Conservation (phyloP, 1,140 invertebrate genomes). For the Sitophilus oryzae region DNA sequence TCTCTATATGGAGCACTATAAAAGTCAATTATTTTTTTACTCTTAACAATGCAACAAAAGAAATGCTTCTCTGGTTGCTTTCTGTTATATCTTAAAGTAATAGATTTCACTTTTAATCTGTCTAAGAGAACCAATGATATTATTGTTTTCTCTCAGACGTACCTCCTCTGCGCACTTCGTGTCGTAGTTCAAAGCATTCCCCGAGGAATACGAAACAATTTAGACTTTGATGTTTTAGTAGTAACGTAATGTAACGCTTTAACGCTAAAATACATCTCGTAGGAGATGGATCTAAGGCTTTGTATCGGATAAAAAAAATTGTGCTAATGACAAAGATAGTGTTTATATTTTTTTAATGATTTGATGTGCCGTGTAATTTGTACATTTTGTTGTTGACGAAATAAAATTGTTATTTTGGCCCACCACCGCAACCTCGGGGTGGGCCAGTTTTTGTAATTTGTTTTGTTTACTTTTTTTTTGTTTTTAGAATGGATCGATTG, state of each 20-base stretch:
- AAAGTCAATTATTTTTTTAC: too few relatives aligned
- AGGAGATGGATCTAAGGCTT: not conserved
- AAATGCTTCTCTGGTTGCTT: too few relatives aligned
- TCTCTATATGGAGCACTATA: too few relatives aligned
- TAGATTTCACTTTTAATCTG: too few relatives aligned
- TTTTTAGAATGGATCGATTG: slow-evolving; percentile 75
- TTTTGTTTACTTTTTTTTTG: slow-evolving; percentile 58
- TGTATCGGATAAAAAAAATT: slow-evolving; percentile 20
- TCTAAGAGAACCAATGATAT: too few relatives aligned
- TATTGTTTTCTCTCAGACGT: too few relatives aligned
- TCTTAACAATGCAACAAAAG: too few relatives aligned
- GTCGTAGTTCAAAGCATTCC: not conserved
- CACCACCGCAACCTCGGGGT: slow-evolving; percentile 1
- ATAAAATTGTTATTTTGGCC: slow-evolving; percentile 25
- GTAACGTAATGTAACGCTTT: not conserved
- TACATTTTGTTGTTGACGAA: slow-evolving; percentile 12
- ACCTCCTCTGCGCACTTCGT: not conserved
- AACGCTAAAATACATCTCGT: not conserved
- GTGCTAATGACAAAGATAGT: slow-evolving; percentile 26
- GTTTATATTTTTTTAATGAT: slow-evolving; percentile 18
- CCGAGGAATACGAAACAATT: not conserved
- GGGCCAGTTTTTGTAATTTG: slow-evolving; percentile 42
- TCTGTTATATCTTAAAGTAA: too few relatives aligned
- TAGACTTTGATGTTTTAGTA: not conserved
- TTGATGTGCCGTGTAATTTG: slow-evolving; percentile 10